These are phyloP conservation scores for Cyphomyrus plagiostoma DNA, from an alignment of 2,113 vertebrate genomes.

Conservation along the genomic window DNA sequence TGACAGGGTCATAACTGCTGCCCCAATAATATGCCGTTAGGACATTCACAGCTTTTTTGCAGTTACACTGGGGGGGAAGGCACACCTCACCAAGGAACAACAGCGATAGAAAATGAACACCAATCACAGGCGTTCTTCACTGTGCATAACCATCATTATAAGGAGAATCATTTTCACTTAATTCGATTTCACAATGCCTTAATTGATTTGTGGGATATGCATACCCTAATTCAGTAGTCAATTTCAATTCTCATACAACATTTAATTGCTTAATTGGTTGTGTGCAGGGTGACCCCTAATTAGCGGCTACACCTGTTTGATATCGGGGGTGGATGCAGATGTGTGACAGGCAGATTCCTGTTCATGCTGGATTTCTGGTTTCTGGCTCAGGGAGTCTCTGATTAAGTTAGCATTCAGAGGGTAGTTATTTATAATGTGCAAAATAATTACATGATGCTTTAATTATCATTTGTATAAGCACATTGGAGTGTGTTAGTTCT, in stretches of 20 bases:
- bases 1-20: constrained; percentile 58
- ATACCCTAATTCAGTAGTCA: neutral
- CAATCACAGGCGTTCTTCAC: neutral
- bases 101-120: neutral
- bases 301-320: neutral
- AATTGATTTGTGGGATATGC: neutral
- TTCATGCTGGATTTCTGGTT: neutral
- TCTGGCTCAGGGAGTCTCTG: neutral
- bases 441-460: neutral
- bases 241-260: neutral
- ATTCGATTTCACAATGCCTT: neutral
- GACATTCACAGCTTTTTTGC: constrained; percentile 63
- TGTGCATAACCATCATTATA: neutral
- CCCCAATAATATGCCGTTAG: constrained; percentile 58
- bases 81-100: neutral
- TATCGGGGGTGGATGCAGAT: neutral
- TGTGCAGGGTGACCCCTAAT: neutral
- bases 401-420: neutral
- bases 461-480: neutral
- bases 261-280: neutral
- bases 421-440: neutral
- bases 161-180: neutral
- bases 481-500: neutral
- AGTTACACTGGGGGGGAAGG: constrained; percentile 29
- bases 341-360: neutral